Conservation (phyloP, 2,888 invertebrate genomes). For the Helleia helle region DNA sequence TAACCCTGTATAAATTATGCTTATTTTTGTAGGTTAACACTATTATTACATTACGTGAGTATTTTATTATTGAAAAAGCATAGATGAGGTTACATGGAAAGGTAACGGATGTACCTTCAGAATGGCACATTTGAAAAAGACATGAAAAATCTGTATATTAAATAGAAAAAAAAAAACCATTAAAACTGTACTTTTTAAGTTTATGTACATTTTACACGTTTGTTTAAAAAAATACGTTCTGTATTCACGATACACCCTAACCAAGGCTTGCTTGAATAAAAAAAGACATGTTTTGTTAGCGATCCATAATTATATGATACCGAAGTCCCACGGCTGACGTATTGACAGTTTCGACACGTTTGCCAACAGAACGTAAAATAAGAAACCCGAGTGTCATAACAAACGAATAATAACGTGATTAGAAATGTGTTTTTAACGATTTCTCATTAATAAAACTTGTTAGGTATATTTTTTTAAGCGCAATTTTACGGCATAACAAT, state of each 20-base stretch:
- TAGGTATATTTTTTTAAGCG: too few species aligned
- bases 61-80: conserved; percentile 64
- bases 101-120: conserved; percentile 58
- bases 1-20: conserved; percentile 73
- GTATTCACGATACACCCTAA: background rate
- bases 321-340: too few species aligned
- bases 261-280: background rate
- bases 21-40: conserved; percentile 61
- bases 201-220: conserved; percentile 45
- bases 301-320: too few species aligned
- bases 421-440: too few species aligned
- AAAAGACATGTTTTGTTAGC: background rate
- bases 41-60: conserved; percentile 60
- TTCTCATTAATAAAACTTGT: too few species aligned
- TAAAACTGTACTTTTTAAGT: conserved; percentile 67
- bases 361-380: background rate
- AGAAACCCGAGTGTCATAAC: too few species aligned
- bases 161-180: conserved; percentile 42
- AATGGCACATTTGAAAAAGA: conserved; percentile 63
- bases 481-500: too few species aligned
- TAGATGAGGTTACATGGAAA: conserved; percentile 58
- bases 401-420: too few species aligned
- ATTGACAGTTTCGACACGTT: conserved; percentile 6
- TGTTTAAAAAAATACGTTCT: conserved; percentile 18
- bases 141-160: conserved; percentile 47